Percentiles rank a stretch among this genome's conserved stretches.
Conservation (phyloP, 2,888 invertebrate genomes). For the Chrysodeixis includens region DNA sequence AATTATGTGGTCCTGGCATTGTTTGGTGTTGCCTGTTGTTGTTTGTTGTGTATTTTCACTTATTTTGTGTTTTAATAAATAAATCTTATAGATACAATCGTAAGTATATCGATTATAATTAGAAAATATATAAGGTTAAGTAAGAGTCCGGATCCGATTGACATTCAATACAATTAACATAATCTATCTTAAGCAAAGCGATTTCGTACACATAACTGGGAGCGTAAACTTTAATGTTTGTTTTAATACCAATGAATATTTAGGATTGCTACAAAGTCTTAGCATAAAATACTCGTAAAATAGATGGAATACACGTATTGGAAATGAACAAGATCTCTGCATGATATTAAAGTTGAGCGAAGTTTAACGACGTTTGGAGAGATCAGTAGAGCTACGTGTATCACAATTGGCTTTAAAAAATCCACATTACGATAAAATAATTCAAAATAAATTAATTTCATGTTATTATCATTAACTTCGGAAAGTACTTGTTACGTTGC, state of each 20-base stretch:
- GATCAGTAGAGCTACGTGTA: conserved; percentile 1
- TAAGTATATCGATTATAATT: no score
- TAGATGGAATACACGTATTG: conserved; percentile 11
- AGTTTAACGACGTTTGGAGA: conserved; percentile 7
- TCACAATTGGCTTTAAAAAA: no score
- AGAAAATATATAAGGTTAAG: no score
- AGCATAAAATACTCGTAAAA: conserved; percentile 38
- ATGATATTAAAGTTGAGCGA: conserved; percentile 7
- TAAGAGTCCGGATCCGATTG: background rate
- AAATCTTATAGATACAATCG: no score
- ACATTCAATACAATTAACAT: background rate
- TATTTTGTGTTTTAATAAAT: no score
- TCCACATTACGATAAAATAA: no score
- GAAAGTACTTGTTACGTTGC: no score
- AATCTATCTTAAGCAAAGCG: conserved; percentile 16
- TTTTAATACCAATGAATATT: conserved; percentile 53
- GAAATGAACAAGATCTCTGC: conserved; percentile 22
- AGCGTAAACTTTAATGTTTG: conserved; percentile 52
- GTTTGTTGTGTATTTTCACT: no score
- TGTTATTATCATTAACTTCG: no score
- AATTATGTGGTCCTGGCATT: no score
- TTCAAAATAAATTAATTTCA: no score
- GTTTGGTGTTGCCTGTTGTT: no score
- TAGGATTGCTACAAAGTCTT: conserved; percentile 38
- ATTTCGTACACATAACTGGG: conserved; percentile 38